These are phyloP conservation scores for Thymelicus sylvestris DNA, from an alignment of 2,888 invertebrate genomes.

Conservation along the genomic window DNA sequence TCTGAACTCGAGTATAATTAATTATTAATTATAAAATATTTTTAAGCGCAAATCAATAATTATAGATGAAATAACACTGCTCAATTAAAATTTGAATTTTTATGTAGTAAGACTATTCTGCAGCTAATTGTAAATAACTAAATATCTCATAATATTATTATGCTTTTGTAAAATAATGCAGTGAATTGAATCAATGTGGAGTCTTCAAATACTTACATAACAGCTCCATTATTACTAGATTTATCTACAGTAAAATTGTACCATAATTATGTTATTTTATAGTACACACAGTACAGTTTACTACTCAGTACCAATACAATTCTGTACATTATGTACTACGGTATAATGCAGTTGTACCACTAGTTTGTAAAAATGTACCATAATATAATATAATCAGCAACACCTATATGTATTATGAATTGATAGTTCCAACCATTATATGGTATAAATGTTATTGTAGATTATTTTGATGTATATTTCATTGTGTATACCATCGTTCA, in stretches of 20 bases:
- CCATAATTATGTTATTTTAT: background rate
- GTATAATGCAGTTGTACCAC: too few relatives aligned
- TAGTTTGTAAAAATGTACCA: too few relatives aligned
- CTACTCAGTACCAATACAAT: too few relatives aligned
- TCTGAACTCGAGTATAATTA: slow-evolving; percentile 55
- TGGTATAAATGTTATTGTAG: too few relatives aligned
- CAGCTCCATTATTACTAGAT: too few relatives aligned
- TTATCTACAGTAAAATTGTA: background rate
- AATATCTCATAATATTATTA: background rate
- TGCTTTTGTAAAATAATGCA: background rate
- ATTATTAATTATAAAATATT: background rate
- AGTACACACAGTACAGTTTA: too few relatives aligned
- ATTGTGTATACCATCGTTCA: too few relatives aligned
- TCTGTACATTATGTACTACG: too few relatives aligned
- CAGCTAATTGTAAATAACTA: background rate
- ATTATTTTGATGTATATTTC: too few relatives aligned
- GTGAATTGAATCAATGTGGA: background rate
- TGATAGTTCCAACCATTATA: too few relatives aligned
- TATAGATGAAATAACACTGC: background rate
- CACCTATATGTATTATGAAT: too few relatives aligned
- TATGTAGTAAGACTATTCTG: background rate
- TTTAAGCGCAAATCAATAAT: background rate
- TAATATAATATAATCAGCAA: too few relatives aligned
- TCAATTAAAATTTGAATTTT: slow-evolving; percentile 4
- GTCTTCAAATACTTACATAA: background rate